Base-by-base conservation (phyloP, 2,797 vertebrate species). In the Coregonus sp. region DNA sequence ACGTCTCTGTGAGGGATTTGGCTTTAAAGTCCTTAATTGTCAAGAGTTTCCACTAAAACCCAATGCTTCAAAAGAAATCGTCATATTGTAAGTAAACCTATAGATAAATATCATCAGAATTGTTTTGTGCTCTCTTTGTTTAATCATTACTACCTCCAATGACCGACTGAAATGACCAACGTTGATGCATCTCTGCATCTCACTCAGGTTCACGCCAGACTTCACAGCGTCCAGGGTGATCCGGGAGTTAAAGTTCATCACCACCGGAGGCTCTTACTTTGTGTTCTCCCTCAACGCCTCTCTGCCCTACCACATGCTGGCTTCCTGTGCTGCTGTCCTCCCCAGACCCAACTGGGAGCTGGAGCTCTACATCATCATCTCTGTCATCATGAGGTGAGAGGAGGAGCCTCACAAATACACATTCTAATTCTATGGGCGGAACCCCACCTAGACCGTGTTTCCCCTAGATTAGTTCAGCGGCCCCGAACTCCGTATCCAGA, bases 281-380 rank as follows among this genome's bases (percentile, higher is more conserved):
- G 76, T 93, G 15, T 96, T 96, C 88, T 78, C 94, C 73, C 88
- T 96, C 87, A 96, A 96, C 76, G 95, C 96, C 81, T 96, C 96
- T 12, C 94, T 96, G 88, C 96, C 96, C 0, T 96, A 96, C 87
- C 96, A 96, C 81, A 96, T 96, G 95, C 87, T 96, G 90, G 95
- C 95, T 70, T 84, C 94, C 0, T 96, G 96, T 92, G 94, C 95
- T 79, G 95, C 96, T 87, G 94, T 95, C 0, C 90, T 96, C 3
- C 96, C 96, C 80, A 92, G 96, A 74, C 96, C 96, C 78, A 95
- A 90, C 87, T 96, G 96, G 96, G 96, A 96, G 66, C 75, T 95
- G 86, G 94, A 94, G 65, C 90, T 96, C 77, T 96, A 96, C 84
- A 89, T 96, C 83, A 90, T 96, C 89, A 93, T 96, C 93, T 95